Evolutionary conservation across 2,888 invertebrate genomes (phyloP).

Genomic region (Erpobdella octoculata): DNA sequence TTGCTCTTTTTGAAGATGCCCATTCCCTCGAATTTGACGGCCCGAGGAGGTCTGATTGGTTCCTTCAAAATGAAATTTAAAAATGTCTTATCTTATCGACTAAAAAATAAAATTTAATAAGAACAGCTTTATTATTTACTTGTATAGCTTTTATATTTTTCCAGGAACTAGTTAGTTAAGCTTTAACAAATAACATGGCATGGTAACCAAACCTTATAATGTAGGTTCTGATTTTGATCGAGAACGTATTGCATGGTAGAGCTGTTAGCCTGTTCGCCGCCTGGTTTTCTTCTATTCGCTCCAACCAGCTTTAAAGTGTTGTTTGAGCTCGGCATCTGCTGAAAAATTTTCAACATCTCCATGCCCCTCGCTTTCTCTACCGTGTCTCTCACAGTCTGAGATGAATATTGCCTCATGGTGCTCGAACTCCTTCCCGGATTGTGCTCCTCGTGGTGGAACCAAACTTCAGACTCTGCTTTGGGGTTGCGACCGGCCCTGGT

Average conservation of each 20-base stretch:
- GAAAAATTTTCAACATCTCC: slow-evolving; percentile 15
- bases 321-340: neutral
- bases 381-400: slow-evolving; percentile 9
- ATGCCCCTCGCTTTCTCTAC: slow-evolving; percentile 2
- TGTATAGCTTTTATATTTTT: neutral
- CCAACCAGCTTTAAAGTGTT: neutral
- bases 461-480: slow-evolving; percentile 31
- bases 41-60: neutral
- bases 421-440: neutral
- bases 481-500: slow-evolving; percentile 30
- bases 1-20: slow-evolving; percentile 35
- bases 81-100: too few relatives aligned
- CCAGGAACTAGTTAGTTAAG: too few relatives aligned
- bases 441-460: slow-evolving; percentile 24
- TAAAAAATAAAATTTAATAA: too few relatives aligned
- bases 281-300: neutral
- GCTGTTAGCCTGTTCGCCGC: neutral
- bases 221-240: neutral
- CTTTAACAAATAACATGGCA: too few relatives aligned
- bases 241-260: neutral
- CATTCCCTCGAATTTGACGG: slow-evolving; percentile 36
- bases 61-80: too few relatives aligned
- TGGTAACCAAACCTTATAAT: neutral
- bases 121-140: neutral
- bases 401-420: neutral